Evolutionary conservation across 2,113 vertebrate species (phyloP), one percentile per base, ranked within the genome.

Genomic region (Ageneiosus marmoratus): DNA sequence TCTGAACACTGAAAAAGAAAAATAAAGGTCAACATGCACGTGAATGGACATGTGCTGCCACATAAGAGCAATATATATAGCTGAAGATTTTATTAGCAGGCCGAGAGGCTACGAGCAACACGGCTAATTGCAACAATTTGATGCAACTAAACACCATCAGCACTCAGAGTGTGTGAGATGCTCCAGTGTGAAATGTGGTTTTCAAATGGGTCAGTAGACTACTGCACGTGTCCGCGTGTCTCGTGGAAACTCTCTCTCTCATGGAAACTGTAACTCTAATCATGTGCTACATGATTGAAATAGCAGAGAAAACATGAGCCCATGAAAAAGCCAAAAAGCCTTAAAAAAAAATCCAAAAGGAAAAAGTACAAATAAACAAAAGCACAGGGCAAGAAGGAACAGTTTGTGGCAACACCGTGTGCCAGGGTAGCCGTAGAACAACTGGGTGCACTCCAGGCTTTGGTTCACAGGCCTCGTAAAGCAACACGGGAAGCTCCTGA

Each of bases 121-220:
- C 86, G 79, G 81, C 83, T 83, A 86, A 89, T 88, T 88, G 91
- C 87, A 89, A 88, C 77, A 84, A 80, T 60, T 76, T 48, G 77
- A 55, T 62, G 50, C 78, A 83, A 75, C 55, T 75, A 62, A 44
- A 86, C 77, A 46, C 82, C 51, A 78, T 90, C 89, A 87, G 87
- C 55, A 65, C 85, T 89, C 86, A 75, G 63, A 88, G 84, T 76
- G 77, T 27, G 24, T 3, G 84, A 84, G 55, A 89, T 79, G 74
- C 80, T 55, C 53, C 69, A 79, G 60, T 75, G 77, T 81, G 75
- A 85, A 80, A 77, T 90, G 89, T 89, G 91, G 86, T 85, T 24
- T 91, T 90, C 91, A 90, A 93, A 90, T 92, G 89, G 91, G 91
- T 92, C 91, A 90, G 89, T 90, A 88, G 92, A 91, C 91, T 90